Evolutionary conservation across 2,797 vertebrate species (phyloP).

Genomic region (Denticeps clupeoides): DNA sequence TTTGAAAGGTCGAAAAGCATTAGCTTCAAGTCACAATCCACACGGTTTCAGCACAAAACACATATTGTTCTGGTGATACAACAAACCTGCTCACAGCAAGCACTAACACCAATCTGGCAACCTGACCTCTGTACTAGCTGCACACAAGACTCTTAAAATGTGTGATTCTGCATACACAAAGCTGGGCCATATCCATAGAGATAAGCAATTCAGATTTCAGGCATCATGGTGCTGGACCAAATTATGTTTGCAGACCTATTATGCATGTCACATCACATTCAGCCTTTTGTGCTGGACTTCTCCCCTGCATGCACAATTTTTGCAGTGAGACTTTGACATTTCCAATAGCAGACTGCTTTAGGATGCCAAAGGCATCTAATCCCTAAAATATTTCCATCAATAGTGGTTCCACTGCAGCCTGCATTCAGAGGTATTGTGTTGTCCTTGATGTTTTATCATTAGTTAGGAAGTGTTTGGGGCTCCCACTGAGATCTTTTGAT

Average conservation of each 20-base stretch:
- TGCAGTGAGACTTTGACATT: slow-evolving; percentile 60
- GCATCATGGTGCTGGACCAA: slow-evolving; percentile 58
- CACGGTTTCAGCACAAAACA: no score
- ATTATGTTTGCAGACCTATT: slow-evolving; percentile 64
- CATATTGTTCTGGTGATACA: no score
- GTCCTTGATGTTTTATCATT: slow-evolving; percentile 69
- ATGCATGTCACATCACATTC: slow-evolving; percentile 68
- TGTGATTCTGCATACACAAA: no score
- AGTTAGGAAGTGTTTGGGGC: slow-evolving; percentile 62
- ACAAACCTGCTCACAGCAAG: no score
- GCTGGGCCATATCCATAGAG: no score
- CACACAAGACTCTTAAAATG: no score
- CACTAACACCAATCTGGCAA: no score
- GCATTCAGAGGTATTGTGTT: slow-evolving; percentile 52
- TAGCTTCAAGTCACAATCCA: no score
- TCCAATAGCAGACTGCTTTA: slow-evolving; percentile 58
- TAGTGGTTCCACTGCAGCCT: no score
- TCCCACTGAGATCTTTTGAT: slow-evolving; percentile 65
- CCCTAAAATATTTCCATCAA: slow-evolving; percentile 55
- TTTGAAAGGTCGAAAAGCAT: no score
- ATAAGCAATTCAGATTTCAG: slow-evolving; percentile 60
- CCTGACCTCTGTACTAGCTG: no score
- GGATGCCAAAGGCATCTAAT: slow-evolving; percentile 53
- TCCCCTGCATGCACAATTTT: slow-evolving; percentile 65
- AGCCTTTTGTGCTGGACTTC: slow-evolving; percentile 58